Percentiles rank a stretch among this genome's conserved stretches.
Evolutionary conservation across 2,797 vertebrate species (phyloP).

Genomic region (Pangasius macronema): DNA sequence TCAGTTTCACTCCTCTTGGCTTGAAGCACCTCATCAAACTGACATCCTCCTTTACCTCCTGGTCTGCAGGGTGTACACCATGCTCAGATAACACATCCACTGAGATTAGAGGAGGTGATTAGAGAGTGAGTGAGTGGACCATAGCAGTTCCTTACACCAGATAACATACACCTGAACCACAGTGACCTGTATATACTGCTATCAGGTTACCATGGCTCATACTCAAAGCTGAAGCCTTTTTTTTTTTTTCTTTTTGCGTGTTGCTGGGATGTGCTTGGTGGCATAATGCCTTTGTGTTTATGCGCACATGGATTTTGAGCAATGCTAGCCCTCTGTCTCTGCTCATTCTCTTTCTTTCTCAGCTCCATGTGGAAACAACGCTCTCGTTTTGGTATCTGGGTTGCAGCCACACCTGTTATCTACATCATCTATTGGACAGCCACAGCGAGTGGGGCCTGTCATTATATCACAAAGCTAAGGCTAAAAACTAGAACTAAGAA

Average conservation of each 20-base stretch:
- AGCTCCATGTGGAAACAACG: slow-evolving; percentile 35
- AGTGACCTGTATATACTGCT: slow-evolving; percentile 31
- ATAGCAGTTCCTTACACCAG: background rate
- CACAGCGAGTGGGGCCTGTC: background rate
- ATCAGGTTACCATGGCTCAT: slow-evolving; percentile 28
- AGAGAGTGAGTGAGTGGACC: slow-evolving; percentile 34
- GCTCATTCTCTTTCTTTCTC: slow-evolving; percentile 23
- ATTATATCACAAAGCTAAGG: background rate
- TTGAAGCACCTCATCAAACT: background rate
- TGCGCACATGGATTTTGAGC: slow-evolving; percentile 20
- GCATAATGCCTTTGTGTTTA: slow-evolving; percentile 32
- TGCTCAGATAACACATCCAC: slow-evolving; percentile 34
- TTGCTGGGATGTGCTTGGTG: background rate
- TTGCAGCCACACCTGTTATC: slow-evolving; percentile 38
- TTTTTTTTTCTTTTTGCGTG: background rate
- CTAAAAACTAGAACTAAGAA: background rate
- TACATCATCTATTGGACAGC: slow-evolving; percentile 34
- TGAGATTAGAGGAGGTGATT: slow-evolving; percentile 39
- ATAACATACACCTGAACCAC: slow-evolving; percentile 39
- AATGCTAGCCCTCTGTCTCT: slow-evolving; percentile 22
- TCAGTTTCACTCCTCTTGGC: background rate
- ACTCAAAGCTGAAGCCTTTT: background rate
- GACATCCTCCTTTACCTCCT: slow-evolving; percentile 7
- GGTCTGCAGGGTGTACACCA: background rate
- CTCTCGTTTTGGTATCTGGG: slow-evolving; percentile 28